Evolutionary conservation across 2,888 invertebrate species (phyloP).

Genomic region (Rhaphigaster nebulosa): DNA sequence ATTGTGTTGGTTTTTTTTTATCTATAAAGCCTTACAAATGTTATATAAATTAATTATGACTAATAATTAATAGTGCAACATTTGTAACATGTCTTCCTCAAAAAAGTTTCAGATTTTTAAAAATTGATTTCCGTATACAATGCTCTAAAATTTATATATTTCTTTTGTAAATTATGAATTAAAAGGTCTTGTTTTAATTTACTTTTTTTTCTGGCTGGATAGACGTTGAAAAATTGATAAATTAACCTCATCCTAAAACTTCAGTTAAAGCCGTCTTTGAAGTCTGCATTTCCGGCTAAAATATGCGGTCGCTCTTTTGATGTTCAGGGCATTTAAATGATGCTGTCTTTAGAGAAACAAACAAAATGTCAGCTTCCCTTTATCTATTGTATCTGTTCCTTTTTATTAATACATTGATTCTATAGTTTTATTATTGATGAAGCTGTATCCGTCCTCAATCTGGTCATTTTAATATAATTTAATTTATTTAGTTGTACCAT

Average conservation of each 20-base stretch:
- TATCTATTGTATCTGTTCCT: background rate
- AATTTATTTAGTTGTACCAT: too few relatives aligned
- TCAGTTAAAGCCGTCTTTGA: background rate
- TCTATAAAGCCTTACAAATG: too few relatives aligned
- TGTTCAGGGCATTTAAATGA: background rate
- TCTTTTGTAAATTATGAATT: background rate
- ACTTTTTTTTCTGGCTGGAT: background rate
- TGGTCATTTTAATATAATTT: background rate
- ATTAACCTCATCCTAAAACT: background rate
- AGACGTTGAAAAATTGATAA: background rate
- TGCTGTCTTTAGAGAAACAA: background rate
- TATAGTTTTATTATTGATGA: background rate
- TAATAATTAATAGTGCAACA: background rate
- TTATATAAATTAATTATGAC: too few relatives aligned
- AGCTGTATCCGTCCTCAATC: background rate
- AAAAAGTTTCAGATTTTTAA: too few relatives aligned
- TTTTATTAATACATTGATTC: background rate
- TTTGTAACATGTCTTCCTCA: too few relatives aligned
- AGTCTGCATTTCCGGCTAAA: background rate
- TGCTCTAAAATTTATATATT: too few relatives aligned
- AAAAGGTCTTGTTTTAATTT: background rate
- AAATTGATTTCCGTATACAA: too few relatives aligned
- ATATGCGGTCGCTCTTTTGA: background rate
- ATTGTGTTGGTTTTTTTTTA: too few relatives aligned
- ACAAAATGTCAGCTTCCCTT: background rate